Base-by-base conservation (phyloP, 2,797 vertebrate species). In the Gymnoscopelus braueri region DNA sequence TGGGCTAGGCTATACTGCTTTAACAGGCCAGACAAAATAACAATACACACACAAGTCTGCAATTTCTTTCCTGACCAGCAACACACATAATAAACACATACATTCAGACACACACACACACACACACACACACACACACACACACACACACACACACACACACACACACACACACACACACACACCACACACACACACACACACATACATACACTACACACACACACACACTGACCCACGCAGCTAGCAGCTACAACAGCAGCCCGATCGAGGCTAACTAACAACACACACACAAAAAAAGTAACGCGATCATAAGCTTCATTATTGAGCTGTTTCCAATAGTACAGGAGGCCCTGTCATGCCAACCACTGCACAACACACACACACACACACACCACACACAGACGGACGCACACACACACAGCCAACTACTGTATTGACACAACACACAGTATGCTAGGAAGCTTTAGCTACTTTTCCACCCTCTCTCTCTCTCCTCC, bases 391-490 rank as follows among this genome's bases (percentile, higher is more conserved):
- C 85, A 90, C 91, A 86, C 77, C 5, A 10, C 39, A 44, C 81
- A 79, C 83, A 78, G 54, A 74, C 76, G 71, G 67, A 79, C 58
- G 73, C 39, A 10, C 9, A 88, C 88, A 82, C 86, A 90, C 91
- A 86, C 77, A 64, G 89, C n/a, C 88, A 89, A 93, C 91, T 91
- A 79, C 80, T 71, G 64, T 79, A 75, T 13, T 66, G 81, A 84
- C 73, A 85, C 88, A 77, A 78, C 72, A 87, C 87, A 87, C 81
- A 78, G 83, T 80, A 90, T 90, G 81, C 87, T 90, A 92, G 90
- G 85, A 84, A 88, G 89, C 84, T 91, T 86, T 90, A 93, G 90
- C 91, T 87, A 91, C 90, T 94, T 93, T 91, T 84, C 84, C 92
- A 89, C 84, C 88, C 87, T 84, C 79, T 74, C 72, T 63, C 65